Base-by-base conservation (phyloP, 37 sponge, comb jelly and placozoan species). In the Tethya wilhelma region DNA sequence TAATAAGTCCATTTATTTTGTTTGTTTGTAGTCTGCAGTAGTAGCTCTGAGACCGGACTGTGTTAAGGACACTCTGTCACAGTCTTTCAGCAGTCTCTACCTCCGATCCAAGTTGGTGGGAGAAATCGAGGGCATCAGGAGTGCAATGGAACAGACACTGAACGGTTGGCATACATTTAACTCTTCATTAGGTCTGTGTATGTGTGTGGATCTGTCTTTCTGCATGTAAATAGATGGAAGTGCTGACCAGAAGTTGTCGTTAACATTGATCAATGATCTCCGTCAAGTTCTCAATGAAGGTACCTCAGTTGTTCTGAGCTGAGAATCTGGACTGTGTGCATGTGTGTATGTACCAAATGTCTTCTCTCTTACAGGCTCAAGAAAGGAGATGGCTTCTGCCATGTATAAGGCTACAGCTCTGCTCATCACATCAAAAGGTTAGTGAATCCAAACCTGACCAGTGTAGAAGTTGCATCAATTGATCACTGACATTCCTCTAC, bases 341-440 rank as follows among this genome's bases (percentile, higher is more conserved):
- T 45, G 49, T 31, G 53, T 49, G 53, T 14, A 49, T 49, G 53
- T 49, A 14, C 22, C 7, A 75, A 60, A n/a, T 12, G 1, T 33
- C 7, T 60, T 58, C 22, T 56, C 30, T 43, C 39, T 40, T 38
- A 8, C 45, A 75, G 69, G 69, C 37, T 67, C 63, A 6, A 38
- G 39, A 34, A 81, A 87, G 26, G 44, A 90, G 64, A 22, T 84
- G 4, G 53, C 81, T 14, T 33, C 69, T 32, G 73, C 81, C 14
- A 49, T 90, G 76, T 84, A 81, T 46, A 62, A 66, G 22, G 79
- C 64, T 2, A 79, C 90, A 38, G 90, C 90, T 31, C 59, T 85
- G 9, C 70, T 90, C 22, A 79, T 85, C 59, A 37, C 31, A 28
- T 58, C 32, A 26, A 69, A 84, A 71, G 82, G 89, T 82, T 56